Evolutionary conservation across 1,140 invertebrate genomes (phyloP).

Genomic region (Drosophila tropicalis): DNA sequence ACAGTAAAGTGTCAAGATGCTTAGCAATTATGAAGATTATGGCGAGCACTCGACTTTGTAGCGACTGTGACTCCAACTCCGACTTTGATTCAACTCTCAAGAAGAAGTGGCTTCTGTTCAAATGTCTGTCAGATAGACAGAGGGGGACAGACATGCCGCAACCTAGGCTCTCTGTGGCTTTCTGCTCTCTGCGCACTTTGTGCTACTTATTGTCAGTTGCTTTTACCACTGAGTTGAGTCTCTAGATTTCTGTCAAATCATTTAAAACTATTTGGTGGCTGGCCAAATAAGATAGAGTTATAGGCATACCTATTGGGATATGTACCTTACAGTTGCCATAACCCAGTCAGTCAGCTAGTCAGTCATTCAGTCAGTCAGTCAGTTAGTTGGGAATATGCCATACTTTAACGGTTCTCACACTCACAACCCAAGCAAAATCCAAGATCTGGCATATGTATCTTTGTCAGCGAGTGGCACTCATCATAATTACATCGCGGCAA

Average conservation of each 20-base stretch:
- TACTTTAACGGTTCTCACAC: conserved; percentile 69
- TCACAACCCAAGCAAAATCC: conserved; percentile 36
- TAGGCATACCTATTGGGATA: conserved; percentile 1
- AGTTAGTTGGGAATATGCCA: conserved; percentile 51
- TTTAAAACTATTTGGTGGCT: conserved; percentile 55
- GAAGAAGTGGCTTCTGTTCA: conserved; percentile 37
- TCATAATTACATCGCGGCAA: conserved; percentile 57
- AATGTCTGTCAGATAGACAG: not conserved
- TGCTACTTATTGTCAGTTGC: conserved; percentile 53
- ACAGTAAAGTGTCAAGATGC: conserved; percentile 66
- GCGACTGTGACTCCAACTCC: conserved; percentile 1
- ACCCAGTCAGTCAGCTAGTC: conserved; percentile 27
- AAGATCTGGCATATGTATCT: conserved; percentile 57
- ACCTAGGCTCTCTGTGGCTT: not conserved
- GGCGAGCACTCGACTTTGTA: conserved; percentile 1
- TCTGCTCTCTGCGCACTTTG: conserved; percentile 42
- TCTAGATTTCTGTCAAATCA: conserved; percentile 58
- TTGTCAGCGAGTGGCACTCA: conserved; percentile 64
- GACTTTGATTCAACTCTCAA: conserved; percentile 3
- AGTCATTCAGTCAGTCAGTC: conserved; percentile 33
- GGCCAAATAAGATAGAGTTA: conserved; percentile 10
- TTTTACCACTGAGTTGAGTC: conserved; percentile 19
- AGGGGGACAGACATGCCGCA: not conserved
- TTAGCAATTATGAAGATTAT: conserved; percentile 66
- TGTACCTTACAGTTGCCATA: not conserved